Evolutionary conservation across 2,888 invertebrate species (phyloP).

Genomic region (Imbricaverruca yamaguchii): DNA sequence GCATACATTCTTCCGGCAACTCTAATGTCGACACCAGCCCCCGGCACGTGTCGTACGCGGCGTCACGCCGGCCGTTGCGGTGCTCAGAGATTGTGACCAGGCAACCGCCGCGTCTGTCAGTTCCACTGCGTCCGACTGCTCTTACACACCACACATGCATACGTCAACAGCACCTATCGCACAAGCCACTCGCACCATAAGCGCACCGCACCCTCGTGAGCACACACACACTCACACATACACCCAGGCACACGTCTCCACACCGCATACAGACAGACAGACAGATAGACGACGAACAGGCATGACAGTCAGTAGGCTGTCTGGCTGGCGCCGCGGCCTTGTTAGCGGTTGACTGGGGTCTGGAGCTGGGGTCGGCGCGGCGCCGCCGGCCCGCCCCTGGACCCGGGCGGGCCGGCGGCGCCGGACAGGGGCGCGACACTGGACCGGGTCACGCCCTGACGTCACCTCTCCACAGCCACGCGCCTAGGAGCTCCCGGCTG

Average conservation of each 20-base stretch:
- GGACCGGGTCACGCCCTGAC: not conserved
- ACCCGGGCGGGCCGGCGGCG: constrained; percentile 7
- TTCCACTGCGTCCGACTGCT: no score
- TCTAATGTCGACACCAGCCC: no score
- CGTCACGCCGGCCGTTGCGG: no score
- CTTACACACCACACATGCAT: not conserved
- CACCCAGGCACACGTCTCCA: not conserved
- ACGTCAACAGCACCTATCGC: no score
- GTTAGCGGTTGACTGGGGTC: not conserved
- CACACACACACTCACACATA: not conserved
- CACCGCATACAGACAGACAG: not conserved
- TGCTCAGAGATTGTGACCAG: no score
- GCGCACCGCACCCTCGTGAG: not conserved
- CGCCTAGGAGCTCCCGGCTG: constrained; percentile 19
- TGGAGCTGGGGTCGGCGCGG: not conserved
- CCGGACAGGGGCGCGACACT: not conserved
- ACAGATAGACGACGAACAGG: not conserved
- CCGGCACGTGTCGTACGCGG: no score
- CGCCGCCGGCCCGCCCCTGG: constrained; percentile 15
- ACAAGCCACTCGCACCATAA: no score
- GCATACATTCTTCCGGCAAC: no score
- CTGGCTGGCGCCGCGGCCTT: not conserved
- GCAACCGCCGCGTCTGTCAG: no score
- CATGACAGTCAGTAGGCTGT: not conserved
- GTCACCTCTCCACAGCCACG: not conserved